Evolutionary conservation across 2,888 invertebrate species (phyloP), one percentile per base, ranked within the genome.

Genomic region (Dorcus parallelipipedus): DNA sequence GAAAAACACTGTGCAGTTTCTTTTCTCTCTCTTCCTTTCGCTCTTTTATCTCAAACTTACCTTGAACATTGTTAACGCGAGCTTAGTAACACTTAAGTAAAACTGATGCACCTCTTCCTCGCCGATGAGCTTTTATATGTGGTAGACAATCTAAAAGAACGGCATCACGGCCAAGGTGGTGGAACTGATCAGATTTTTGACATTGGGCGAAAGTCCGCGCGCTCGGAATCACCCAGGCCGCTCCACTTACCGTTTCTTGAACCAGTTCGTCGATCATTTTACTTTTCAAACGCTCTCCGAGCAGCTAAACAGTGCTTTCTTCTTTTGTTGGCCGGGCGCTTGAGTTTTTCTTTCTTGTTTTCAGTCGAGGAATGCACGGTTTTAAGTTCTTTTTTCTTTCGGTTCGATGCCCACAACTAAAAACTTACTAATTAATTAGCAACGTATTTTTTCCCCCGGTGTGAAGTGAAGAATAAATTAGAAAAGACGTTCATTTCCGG

Each of bases 231-330:
- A 50, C 62, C 54, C 52, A 58, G 58, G 60, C 45, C 62, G 64
- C 59, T 63, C 66, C 54, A 64, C 61, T 66, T 66, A 58, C 59
- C 62, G 64, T 63, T 63, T 61, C 60, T 66, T 63, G 58, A 62
- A 64, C 66, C 63, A 62, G 59, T 66, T 64, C 59, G 59, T 64
- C 59, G 59, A 61, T 64, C 61, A 66, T 66, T 66, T 64, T 66
- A 63, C 66, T 66, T 64, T 66, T 66, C 60, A 66, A 63, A 59
- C 47, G 49, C 8, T 38, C 9, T 39, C 41, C 23, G 42, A 41
- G 53, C 54, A 49, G 54, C 20, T 52, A 45, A 45, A 20, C 45
- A n/a, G 17, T 45, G 49, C 59, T 63, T 63, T 56, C 59, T 49
- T 61, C 56, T 54, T 56, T 59, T 52, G 59, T 59, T 52, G 56